Evolutionary conservation across 1,140 invertebrate species (phyloP).

Genomic region (Cardiocondyla obscurior): DNA sequence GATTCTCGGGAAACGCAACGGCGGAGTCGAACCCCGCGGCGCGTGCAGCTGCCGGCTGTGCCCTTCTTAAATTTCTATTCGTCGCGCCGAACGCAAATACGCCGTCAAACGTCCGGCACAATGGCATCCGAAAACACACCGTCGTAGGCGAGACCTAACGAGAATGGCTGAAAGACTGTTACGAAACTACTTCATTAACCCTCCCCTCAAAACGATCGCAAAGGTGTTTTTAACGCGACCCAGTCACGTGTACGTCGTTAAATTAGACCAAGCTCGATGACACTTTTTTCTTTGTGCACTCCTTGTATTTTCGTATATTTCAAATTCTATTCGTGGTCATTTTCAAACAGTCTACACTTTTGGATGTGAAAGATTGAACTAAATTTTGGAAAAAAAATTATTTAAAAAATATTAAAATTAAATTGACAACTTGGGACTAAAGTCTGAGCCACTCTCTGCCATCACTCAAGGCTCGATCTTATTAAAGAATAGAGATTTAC

Average conservation of each 20-base stretch:
- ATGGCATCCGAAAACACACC: constrained; percentile 68
- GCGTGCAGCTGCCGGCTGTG: constrained; percentile 68
- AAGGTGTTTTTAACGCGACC: neutral
- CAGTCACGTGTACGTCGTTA: neutral
- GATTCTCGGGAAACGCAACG: constrained; percentile 24
- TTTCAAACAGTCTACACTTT: too few species aligned
- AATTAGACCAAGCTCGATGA: neutral
- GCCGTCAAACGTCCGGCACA: constrained; percentile 41
- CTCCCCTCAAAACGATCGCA: neutral
- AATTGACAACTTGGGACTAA: too few species aligned
- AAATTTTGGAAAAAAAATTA: too few species aligned
- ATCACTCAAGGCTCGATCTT: too few species aligned
- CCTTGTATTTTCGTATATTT: neutral
- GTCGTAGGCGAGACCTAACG: constrained; percentile 63
- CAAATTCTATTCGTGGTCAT: neutral
- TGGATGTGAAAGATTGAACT: too few species aligned
- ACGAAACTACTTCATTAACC: constrained; percentile 80
- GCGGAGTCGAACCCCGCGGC: constrained; percentile 45
- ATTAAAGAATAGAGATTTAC: neutral
- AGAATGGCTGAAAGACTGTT: constrained; percentile 75
- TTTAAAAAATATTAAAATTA: too few species aligned
- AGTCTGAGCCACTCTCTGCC: too few species aligned
- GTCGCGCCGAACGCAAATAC: constrained; percentile 64
- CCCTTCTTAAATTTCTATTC: constrained; percentile 61
- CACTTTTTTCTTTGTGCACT: neutral